These are phyloP conservation scores for Mystacornis crossleyi DNA, from an alignment of 2,113 vertebrate species.

Conservation along the genomic window DNA sequence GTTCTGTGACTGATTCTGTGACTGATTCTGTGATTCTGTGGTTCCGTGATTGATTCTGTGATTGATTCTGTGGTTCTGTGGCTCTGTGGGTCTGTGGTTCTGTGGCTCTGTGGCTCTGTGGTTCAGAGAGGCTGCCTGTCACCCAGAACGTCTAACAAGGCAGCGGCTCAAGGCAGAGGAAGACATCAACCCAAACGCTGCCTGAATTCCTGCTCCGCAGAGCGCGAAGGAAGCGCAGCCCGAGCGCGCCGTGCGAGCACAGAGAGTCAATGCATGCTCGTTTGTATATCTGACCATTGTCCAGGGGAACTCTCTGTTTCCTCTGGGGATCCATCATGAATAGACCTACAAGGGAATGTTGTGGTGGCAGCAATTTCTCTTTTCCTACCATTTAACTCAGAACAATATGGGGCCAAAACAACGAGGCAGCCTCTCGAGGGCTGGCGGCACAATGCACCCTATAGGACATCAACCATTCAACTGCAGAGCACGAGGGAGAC, in stretches of 20 bases:
- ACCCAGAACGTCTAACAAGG: neutral
- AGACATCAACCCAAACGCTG: neutral
- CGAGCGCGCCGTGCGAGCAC: neutral
- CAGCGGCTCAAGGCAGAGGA: neutral
- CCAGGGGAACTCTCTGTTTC: neutral
- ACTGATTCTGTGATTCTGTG: neutral
- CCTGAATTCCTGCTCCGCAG: neutral
- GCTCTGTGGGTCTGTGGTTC: no score
- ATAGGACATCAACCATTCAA: neutral
- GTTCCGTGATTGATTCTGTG: accelerated
- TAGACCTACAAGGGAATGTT: slow-evolving; percentile 35
- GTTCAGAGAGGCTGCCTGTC: neutral
- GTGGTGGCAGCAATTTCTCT: slow-evolving; percentile 41
- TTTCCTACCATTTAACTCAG: slow-evolving; percentile 64
- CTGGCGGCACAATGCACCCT: neutral
- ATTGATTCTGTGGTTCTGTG: accelerated
- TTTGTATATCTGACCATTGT: slow-evolving; percentile 35
- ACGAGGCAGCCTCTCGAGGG: neutral
- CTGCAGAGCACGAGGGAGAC: neutral
- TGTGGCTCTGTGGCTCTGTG: neutral
- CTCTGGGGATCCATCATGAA: slow-evolving; percentile 31
- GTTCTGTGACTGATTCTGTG: neutral
- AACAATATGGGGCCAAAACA: slow-evolving; percentile 63
- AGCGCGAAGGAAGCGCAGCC: neutral
- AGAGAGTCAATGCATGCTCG: slow-evolving; percentile 15